These are phyloP conservation scores for Malacosoma neustria DNA, from an alignment of 2,888 invertebrate species.

Conservation along the genomic window DNA sequence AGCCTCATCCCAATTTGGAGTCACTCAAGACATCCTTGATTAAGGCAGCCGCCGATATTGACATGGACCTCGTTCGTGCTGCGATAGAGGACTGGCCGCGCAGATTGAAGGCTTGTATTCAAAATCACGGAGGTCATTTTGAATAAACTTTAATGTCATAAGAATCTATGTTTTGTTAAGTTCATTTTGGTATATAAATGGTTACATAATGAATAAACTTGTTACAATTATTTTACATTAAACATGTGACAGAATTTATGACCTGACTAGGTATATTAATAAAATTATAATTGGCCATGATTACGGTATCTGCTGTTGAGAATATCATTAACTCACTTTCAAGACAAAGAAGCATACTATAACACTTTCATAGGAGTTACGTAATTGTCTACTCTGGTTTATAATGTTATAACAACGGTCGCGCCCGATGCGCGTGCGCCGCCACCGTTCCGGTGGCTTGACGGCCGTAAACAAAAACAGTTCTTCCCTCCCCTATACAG, in stretches of 20 bases:
- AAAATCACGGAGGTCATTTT: too few relatives aligned
- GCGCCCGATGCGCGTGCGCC: slow-evolving; percentile 1
- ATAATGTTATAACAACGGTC: not conserved
- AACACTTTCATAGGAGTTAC: slow-evolving; percentile 47
- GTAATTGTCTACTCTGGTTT: slow-evolving; percentile 23
- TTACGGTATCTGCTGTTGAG: slow-evolving; percentile 13
- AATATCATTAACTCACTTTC: slow-evolving; percentile 62
- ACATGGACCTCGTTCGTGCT: too few relatives aligned
- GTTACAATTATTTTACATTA: too few relatives aligned
- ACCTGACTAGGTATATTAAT: slow-evolving; percentile 10
- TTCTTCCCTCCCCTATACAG: slow-evolving; percentile 11
- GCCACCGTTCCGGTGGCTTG: slow-evolving; percentile 26
- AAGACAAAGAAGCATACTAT: slow-evolving; percentile 36
- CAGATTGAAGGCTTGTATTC: too few relatives aligned
- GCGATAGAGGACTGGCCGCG: too few relatives aligned
- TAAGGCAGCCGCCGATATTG: too few relatives aligned
- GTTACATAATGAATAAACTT: too few relatives aligned
- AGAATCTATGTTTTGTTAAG: too few relatives aligned
- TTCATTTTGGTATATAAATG: too few relatives aligned
- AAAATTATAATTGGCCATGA: slow-evolving; percentile 18
- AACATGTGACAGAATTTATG: slow-evolving; percentile 17
- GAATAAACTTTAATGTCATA: too few relatives aligned
- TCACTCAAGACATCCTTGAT: too few relatives aligned
- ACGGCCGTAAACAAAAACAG: slow-evolving; percentile 20
- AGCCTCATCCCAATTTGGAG: too few relatives aligned